Evolutionary conservation across 1,140 invertebrate species (phyloP).

Genomic region (Trachelipus rathkii): DNA sequence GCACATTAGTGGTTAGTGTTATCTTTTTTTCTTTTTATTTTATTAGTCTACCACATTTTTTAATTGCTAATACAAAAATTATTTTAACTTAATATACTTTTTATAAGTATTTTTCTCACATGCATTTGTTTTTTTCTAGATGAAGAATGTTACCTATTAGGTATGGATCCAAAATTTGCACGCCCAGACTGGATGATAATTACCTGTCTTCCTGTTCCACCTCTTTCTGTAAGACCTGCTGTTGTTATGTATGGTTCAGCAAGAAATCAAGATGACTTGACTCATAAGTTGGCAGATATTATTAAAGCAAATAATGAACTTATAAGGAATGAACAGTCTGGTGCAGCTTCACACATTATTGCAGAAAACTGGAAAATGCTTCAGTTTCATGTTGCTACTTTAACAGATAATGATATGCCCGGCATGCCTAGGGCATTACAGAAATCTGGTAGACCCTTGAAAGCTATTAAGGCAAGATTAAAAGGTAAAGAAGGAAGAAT

Average conservation of each 20-base stretch:
- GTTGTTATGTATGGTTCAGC: conserved; percentile 99
- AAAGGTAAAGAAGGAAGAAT: conserved; percentile 94
- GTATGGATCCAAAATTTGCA: conserved; percentile 92
- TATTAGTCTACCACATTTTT: not conserved
- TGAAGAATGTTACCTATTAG: conserved; percentile 92
- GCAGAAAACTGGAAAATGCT: conserved; percentile 95
- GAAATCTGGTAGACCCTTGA: conserved; percentile 96
- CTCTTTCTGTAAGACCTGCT: conserved; percentile 82
- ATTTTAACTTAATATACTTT: too few species aligned
- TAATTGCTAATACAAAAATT: too few species aligned
- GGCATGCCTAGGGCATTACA: conserved; percentile 96
- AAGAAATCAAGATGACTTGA: conserved; percentile 96
- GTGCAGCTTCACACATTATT: conserved; percentile 94
- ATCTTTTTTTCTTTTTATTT: too few species aligned
- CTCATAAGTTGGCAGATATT: conserved; percentile 97
- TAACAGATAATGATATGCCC: conserved; percentile 98
- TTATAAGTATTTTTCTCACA: too few species aligned
- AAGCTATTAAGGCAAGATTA: conserved; percentile 81
- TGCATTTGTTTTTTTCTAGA: conserved; percentile 57
- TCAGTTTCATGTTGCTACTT: conserved; percentile 96
- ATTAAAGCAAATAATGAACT: conserved; percentile 98
- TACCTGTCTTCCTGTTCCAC: conserved; percentile 94
- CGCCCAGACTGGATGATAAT: conserved; percentile 99
- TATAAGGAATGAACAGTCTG: conserved; percentile 87
- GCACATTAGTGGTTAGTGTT: conserved; percentile 65